phyloP scores from a whole-genome alignment of 2,888 invertebrate genomes.

The Rhagium mordax region DNA sequence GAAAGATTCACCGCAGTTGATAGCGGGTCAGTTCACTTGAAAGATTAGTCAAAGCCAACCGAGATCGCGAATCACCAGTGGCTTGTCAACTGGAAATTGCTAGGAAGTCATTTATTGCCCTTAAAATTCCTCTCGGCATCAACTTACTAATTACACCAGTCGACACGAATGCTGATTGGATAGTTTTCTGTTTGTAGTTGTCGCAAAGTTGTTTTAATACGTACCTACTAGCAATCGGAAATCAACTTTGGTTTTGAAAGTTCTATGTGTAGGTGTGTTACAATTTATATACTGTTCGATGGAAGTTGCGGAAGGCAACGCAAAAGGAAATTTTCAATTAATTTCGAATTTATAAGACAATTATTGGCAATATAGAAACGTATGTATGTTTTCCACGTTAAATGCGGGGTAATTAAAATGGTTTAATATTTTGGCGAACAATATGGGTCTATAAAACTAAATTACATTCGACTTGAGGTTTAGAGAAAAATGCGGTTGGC shows the following conservation, averaged over 20 bases:
- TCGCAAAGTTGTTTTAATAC: neutral
- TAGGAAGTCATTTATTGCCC: constrained; percentile 34
- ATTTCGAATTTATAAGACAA: neutral
- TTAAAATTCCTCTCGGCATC: constrained; percentile 20
- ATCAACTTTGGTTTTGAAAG: neutral
- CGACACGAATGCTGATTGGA: neutral
- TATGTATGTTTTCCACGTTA: neutral
- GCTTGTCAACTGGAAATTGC: constrained; percentile 40
- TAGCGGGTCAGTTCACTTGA: constrained; percentile 51
- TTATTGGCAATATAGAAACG: neutral
- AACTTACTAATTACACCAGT: constrained; percentile 25
- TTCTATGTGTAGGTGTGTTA: neutral
- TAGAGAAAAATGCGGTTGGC: neutral
- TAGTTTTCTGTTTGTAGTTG: neutral
- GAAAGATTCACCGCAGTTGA: constrained; percentile 39
- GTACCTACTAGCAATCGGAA: neutral
- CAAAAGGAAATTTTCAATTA: no score
- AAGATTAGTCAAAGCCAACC: constrained; percentile 43
- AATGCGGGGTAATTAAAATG: neutral
- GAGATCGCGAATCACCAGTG: constrained; percentile 36
- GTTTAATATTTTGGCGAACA: neutral
- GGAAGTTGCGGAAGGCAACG: no score
- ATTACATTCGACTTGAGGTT: neutral
- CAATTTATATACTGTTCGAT: no score
- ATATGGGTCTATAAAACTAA: neutral